Conservation (phyloP, 2,888 invertebrate genomes). For the Athetis lepigone region DNA sequence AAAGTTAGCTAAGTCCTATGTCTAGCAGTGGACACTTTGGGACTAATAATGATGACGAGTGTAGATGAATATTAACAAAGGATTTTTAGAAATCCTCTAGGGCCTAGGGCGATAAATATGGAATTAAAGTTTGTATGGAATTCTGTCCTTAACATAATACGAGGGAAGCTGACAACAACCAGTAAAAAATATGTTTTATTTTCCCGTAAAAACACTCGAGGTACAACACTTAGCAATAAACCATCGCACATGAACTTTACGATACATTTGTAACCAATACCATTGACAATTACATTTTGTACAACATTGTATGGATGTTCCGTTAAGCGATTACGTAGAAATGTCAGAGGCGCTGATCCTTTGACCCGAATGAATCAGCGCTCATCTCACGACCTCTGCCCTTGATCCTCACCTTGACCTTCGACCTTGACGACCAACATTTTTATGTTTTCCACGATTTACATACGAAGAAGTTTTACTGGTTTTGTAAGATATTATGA, state of each 20-base stretch:
- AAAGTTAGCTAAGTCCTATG: too few species aligned
- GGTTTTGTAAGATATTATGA: conserved; percentile 2
- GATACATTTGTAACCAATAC: conserved; percentile 31
- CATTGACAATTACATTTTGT: conserved; percentile 50
- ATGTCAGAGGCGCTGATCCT: conserved; percentile 73
- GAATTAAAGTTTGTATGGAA: too few species aligned
- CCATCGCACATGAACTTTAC: neutral
- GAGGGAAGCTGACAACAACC: too few species aligned
- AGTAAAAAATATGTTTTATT: too few species aligned
- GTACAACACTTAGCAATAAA: conserved; percentile 35
- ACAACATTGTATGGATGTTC: conserved; percentile 56
- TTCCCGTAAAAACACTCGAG: too few species aligned
- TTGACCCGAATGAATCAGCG: conserved; percentile 71
- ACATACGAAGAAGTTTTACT: conserved; percentile 44
- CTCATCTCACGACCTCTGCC: conserved; percentile 74
- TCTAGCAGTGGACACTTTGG: too few species aligned
- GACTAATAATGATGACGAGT: too few species aligned
- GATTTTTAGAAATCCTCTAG: too few species aligned
- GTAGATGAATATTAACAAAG: too few species aligned
- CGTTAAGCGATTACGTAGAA: conserved; percentile 64
- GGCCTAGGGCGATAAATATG: too few species aligned
- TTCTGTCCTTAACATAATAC: too few species aligned
- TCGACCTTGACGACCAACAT: conserved; percentile 66
- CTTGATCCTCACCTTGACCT: conserved; percentile 70
- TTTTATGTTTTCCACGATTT: conserved; percentile 65